Evolutionary conservation across 2,113 vertebrate species (phyloP).

Genomic region (Laticauda laticaudata): DNA sequence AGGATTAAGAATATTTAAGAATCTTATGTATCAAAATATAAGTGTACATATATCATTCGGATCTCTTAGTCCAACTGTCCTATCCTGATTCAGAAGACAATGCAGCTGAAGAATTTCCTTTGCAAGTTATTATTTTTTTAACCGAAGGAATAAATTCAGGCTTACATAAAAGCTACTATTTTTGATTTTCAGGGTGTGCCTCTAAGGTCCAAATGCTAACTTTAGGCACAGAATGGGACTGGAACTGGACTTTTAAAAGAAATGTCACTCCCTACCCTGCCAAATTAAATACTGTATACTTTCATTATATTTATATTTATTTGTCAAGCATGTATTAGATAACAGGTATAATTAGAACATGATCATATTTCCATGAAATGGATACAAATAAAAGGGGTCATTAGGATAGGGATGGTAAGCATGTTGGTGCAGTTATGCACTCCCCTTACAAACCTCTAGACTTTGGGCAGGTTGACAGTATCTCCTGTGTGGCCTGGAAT

Average conservation of each 20-base stretch:
- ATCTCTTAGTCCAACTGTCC: neutral
- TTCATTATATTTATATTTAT: too few relatives aligned
- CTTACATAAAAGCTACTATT: neutral
- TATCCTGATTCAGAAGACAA: neutral
- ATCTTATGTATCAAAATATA: neutral
- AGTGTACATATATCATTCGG: neutral
- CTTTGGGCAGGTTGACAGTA: neutral
- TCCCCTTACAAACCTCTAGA: neutral
- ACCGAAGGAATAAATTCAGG: neutral
- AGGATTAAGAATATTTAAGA: constrained; percentile 1
- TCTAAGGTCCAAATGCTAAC: neutral
- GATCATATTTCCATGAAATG: too few relatives aligned
- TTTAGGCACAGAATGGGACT: neutral
- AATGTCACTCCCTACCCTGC: neutral
- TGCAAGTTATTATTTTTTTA: neutral
- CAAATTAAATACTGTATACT: neutral
- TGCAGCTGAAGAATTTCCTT: neutral
- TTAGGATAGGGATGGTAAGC: too few relatives aligned
- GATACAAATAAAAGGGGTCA: too few relatives aligned
- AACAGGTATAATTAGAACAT: too few relatives aligned
- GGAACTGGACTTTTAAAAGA: neutral
- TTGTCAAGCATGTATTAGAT: too few relatives aligned
- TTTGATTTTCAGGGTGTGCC: neutral
- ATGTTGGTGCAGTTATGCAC: too few relatives aligned
- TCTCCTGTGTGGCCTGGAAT: neutral